Base-by-base conservation (phyloP, 1,140 invertebrate genomes). In the Drosophila tsacasi region DNA sequence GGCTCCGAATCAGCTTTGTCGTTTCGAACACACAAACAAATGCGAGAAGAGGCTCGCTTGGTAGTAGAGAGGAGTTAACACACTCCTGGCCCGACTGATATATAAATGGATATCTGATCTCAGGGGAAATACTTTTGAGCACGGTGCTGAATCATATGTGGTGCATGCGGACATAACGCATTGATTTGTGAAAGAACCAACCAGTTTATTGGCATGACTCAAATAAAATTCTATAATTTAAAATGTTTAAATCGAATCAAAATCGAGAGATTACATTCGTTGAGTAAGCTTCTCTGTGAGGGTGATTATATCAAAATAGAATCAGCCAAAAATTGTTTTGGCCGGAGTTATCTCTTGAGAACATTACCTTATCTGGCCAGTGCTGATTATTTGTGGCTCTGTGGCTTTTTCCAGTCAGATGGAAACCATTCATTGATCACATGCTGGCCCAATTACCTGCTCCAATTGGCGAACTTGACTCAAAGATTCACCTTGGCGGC, bases 401-500 rank as follows among this genome's bases (percentile, higher is more conserved):
- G 5, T 50, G 50, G 42, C 10, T 25, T 30, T 49, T 72, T 71
- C 35, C 35, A 49, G 13, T 40, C 25, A 15, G 21, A 25, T 39
- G 27, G 25, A 23, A 54, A 19, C 2, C 69, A 73, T 44, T 59
- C 37, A 58, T 58, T 50, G 25, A 66, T 76, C 74, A 76, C 74
- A 76, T 64, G 74, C 42, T 49, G 73, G 39, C 62, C 72, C 58
- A 66, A 57, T 76, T 76, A 23, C 35, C 21, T 10, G 61, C 73
- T 76, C 73, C 61, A 65, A 37, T 65, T 58, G 42, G 6, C 13
- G 13, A 54, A 17, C 32, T 32, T 42, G 32, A 19, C 39, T 32
- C 32, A 30, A 49, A 66, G 54, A 76, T 76, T 76, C 71, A 76
- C 74, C 74, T 76, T 76, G 74, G 32, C 62, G 35, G 21, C 47